phyloP scores from a whole-genome alignment of 2,888 invertebrate species.

The Mesodorylaimus sp. region DNA sequence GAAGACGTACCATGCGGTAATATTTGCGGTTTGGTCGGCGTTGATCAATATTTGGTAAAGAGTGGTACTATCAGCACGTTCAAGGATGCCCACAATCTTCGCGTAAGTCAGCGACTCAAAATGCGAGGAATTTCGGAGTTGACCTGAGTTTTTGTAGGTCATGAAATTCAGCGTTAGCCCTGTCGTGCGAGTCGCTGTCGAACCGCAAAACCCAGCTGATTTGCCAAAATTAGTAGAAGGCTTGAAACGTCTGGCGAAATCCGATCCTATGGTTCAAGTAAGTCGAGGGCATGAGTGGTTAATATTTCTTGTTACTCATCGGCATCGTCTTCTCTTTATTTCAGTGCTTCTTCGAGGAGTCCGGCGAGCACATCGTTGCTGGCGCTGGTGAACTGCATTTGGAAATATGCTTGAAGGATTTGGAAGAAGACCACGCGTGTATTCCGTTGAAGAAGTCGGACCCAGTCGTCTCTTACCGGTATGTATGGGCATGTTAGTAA shows the following conservation, averaged over 20 bases:
- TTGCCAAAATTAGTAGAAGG: conserved; percentile 84
- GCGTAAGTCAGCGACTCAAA: conserved; percentile 34
- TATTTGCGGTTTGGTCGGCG: conserved; percentile 98
- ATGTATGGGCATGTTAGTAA: neutral
- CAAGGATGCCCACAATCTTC: conserved; percentile 98
- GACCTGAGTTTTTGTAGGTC: conserved; percentile 40
- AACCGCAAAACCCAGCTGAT: conserved; percentile 96
- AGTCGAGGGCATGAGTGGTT: conserved; percentile 3
- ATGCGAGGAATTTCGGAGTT: neutral
- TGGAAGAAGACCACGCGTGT: conserved; percentile 95
- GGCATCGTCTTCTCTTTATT: conserved; percentile 7
- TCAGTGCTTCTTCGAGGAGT: conserved; percentile 88
- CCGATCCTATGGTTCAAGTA: conserved; percentile 88
- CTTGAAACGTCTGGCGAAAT: conserved; percentile 94
- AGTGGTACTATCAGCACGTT: conserved; percentile 96
- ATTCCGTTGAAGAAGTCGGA: conserved; percentile 97
- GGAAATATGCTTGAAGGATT: conserved; percentile 95
- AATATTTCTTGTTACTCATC: neutral
- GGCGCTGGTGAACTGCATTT: conserved; percentile 98
- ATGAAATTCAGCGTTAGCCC: conserved; percentile 99
- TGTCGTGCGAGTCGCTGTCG: conserved; percentile 96
- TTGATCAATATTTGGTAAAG: conserved; percentile 97
- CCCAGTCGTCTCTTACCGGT: conserved; percentile 79
- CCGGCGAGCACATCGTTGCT: conserved; percentile 97
- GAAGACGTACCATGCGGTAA: conserved; percentile 98